phyloP scores from a whole-genome alignment of 2,797 vertebrate genomes.

The Peromyscus aztecus region DNA sequence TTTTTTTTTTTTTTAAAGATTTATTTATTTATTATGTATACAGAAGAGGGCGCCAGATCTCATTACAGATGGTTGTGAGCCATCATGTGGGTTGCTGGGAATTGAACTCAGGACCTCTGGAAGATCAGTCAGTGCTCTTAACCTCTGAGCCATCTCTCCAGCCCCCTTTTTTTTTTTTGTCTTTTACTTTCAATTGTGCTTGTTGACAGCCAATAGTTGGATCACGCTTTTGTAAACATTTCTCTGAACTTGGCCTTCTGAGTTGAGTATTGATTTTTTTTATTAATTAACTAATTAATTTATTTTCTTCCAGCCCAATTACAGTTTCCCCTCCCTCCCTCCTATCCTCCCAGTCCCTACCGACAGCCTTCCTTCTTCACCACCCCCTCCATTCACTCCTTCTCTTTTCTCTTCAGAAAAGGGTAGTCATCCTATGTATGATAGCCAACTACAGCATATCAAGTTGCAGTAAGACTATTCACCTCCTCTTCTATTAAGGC shows the following conservation, averaged over 20 bases:
- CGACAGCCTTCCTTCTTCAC: not conserved
- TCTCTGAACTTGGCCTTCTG: constrained; percentile 2
- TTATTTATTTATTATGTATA: too few relatives aligned
- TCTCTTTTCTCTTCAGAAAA: not conserved
- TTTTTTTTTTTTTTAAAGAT: too few relatives aligned
- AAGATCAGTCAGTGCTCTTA: too few relatives aligned
- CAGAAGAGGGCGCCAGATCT: too few relatives aligned
- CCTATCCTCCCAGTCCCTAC: not conserved
- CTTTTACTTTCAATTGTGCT: not conserved
- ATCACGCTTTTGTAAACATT: not conserved
- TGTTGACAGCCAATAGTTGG: not conserved
- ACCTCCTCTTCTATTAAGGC: not conserved
- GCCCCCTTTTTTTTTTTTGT: too few relatives aligned
- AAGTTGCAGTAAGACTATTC: not conserved
- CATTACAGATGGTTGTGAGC: too few relatives aligned
- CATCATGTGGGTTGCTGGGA: too few relatives aligned
- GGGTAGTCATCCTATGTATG: not conserved
- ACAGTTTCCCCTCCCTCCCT: not conserved
- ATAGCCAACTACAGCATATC: not conserved
- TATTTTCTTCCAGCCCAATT: not conserved
- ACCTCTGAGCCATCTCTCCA: too few relatives aligned
- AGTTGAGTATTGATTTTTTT: not conserved
- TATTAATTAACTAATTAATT: not conserved
- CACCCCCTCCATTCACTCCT: too few relatives aligned
- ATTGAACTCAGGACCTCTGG: too few relatives aligned